Base-by-base conservation (phyloP, 2,888 invertebrate genomes). In the Nomada hirtipes region DNA sequence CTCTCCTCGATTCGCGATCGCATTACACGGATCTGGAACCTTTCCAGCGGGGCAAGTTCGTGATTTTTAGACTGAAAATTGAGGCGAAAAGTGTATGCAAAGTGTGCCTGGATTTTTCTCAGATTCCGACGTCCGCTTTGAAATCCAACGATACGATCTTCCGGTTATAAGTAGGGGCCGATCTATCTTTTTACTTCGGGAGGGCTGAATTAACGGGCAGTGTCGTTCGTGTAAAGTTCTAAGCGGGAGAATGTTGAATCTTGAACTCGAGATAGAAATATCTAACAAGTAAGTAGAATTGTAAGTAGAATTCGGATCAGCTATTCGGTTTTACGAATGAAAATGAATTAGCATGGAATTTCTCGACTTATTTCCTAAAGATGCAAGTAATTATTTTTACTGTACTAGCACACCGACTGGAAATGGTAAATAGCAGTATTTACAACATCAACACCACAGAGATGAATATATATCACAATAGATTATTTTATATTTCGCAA, bases 61-160 rank as follows among this genome's bases (percentile, higher is more conserved):
- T 84, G 87, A 89, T 88, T 89, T 89, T 86, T 84, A 76, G 88
- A 81, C 83, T 77, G 85, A 86, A 86, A 80, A 86, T 88, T 86
- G 82, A 79, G 73, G 82, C 85, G 86, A 84, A 81, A 84, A 86
- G 88, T 78, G 80, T 85, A 88, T 86, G 88, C 88, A 88, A 85
- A 88, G 88, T 86, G 78, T 73, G 83, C 68, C 61, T 57, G 85
- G 81, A 88, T 87, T 86, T 86, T 83, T 71, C 75, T 72, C 70
- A 71, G 86, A 87, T 83, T 78, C 75, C 61, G 13, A 50, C 70
- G 59, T 71, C 53, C 80, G 71, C 75, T 77, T 79, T 78, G 71
- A 65, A 50, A 73, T 76, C 65, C 74, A 63, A 20, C 76, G 78
- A 77, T 83, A 79, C 65, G 64, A 85, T 85, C 82, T 74, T 42